phyloP scores from a whole-genome alignment of 1,140 invertebrate genomes.

The Triops longicaudatus region DNA sequence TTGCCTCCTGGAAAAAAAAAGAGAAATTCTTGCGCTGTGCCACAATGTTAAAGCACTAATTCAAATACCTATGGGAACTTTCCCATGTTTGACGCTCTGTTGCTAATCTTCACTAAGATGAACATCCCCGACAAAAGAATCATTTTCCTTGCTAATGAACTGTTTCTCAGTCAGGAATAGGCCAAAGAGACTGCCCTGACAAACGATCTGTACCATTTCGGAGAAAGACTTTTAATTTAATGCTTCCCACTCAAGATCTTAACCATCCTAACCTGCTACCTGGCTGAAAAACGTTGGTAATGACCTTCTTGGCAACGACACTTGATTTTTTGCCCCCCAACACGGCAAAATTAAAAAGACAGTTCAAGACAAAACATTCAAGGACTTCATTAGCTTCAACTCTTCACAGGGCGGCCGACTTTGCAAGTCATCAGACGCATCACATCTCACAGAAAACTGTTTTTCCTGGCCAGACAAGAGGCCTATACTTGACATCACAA shows the following conservation, averaged over 20 bases:
- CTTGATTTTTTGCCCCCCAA: background rate
- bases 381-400: background rate
- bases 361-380: background rate
- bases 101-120: background rate
- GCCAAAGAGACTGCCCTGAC: background rate
- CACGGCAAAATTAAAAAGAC: background rate
- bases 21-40: background rate
- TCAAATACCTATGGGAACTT: background rate
- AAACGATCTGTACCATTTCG: background rate
- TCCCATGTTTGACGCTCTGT: constrained; percentile 1
- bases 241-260: background rate
- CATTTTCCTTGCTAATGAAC: background rate
- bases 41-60: background rate
- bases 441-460: background rate
- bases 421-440: background rate
- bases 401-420: background rate
- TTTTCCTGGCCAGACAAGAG: background rate
- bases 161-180: background rate
- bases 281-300: background rate
- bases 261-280: background rate
- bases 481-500: background rate
- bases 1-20: background rate
- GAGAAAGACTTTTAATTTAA: background rate
- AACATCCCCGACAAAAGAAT: background rate
- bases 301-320: background rate